phyloP scores from a whole-genome alignment of 1,140 invertebrate species.

The Ips nitidus region DNA sequence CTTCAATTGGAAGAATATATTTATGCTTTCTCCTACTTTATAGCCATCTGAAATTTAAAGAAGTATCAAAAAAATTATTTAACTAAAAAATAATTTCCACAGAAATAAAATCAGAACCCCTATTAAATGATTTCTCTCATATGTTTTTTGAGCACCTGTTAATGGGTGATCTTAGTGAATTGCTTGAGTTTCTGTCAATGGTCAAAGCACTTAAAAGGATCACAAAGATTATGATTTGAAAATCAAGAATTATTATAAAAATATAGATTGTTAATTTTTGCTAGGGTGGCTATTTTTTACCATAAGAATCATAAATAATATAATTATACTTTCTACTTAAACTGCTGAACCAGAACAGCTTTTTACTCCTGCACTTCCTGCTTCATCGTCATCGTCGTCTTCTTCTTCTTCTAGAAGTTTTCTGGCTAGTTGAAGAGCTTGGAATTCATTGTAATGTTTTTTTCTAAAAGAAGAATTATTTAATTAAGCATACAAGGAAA shows the following conservation, averaged over 20 bases:
- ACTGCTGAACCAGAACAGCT: not conserved
- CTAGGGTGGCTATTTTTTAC: not conserved
- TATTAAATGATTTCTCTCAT: not conserved
- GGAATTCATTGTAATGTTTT: constrained; percentile 96
- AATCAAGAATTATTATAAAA: not conserved
- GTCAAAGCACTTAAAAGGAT: not conserved
- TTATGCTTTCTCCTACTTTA: not conserved
- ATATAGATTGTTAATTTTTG: not conserved
- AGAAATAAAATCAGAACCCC: not conserved
- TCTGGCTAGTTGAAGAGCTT: constrained; percentile 86
- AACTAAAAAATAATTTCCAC: not conserved
- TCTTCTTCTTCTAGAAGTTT: constrained; percentile 89
- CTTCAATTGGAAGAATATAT: not conserved
- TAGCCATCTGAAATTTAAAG: not conserved
- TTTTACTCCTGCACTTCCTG: not conserved
- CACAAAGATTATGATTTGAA: not conserved
- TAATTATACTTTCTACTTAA: not conserved
- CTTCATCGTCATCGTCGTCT: constrained; percentile 75
- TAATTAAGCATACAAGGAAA: not conserved
- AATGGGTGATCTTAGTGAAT: not conserved
- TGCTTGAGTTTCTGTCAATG: not conserved
- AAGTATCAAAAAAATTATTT: not conserved
- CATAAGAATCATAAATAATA: not conserved
- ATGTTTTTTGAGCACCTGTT: not conserved
- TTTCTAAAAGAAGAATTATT: constrained; percentile 60